phyloP scores from a whole-genome alignment of 2,888 invertebrate species.

The Listrodromus nycthemerus region DNA sequence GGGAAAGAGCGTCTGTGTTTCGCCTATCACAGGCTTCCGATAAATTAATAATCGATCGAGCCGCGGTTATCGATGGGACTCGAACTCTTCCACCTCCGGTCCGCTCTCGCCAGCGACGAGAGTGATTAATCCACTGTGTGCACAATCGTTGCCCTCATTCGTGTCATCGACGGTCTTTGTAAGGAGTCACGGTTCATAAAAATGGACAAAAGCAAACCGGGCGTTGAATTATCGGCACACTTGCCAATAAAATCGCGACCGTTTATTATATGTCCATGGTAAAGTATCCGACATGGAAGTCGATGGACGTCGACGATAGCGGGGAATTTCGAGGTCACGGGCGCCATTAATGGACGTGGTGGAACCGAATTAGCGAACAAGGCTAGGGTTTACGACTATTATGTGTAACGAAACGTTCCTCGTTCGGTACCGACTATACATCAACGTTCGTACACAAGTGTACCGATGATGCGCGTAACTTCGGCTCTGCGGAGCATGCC shows the following conservation, averaged over 20 bases:
- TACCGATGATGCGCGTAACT: conserved; percentile 30
- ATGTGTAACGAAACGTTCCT: conserved; percentile 38
- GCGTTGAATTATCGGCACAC: neutral
- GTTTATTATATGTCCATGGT: conserved; percentile 53
- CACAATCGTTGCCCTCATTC: too few species aligned
- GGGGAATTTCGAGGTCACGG: conserved; percentile 78
- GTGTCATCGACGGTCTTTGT: too few species aligned
- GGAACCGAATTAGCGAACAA: conserved; percentile 61
- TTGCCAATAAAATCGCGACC: neutral
- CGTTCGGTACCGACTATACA: conserved; percentile 17
- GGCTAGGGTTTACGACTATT: conserved; percentile 62
- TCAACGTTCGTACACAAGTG: conserved; percentile 6
- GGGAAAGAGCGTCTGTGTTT: neutral
- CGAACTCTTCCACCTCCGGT: conserved; percentile 20
- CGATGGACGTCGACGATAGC: conserved; percentile 76
- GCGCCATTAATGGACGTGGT: conserved; percentile 32
- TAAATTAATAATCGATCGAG: conserved; percentile 67
- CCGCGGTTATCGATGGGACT: conserved; percentile 48
- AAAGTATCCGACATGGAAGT: conserved; percentile 86
- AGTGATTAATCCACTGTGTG: conserved; percentile 54
- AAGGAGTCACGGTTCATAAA: neutral
- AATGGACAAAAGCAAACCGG: neutral
- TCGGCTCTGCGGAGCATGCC: neutral
- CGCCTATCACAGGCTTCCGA: conserved; percentile 49
- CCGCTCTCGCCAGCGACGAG: conserved; percentile 35